phyloP scores from a whole-genome alignment of 2,797 vertebrate genomes.

The Sebastes matsubarae region DNA sequence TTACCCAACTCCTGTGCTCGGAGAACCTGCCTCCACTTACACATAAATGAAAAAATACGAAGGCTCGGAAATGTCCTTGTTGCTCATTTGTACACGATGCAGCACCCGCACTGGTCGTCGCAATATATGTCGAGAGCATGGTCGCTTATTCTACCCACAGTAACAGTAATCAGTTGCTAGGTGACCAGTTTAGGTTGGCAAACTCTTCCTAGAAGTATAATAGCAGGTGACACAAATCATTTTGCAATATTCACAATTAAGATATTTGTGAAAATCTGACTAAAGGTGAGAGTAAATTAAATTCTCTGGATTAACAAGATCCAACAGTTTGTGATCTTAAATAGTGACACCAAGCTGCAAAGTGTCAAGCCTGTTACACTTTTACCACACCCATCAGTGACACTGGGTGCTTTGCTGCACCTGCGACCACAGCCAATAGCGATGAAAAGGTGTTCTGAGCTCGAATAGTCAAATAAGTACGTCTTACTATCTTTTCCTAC shows the following conservation, averaged over 20 bases:
- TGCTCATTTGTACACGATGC: not conserved
- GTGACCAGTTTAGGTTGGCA: not conserved
- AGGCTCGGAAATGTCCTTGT: not conserved
- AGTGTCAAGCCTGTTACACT: no score
- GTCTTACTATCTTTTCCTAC: no score
- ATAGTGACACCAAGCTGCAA: no score
- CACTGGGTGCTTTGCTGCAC: not conserved
- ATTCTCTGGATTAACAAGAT: not conserved
- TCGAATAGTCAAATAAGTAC: not conserved
- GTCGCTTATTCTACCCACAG: not conserved
- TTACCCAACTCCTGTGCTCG: not conserved
- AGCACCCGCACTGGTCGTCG: not conserved
- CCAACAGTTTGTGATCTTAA: not conserved
- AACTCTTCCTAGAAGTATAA: not conserved
- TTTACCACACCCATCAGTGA: no score
- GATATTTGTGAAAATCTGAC: not conserved
- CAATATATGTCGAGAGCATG: not conserved
- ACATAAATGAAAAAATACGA: not conserved
- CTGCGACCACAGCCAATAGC: not conserved
- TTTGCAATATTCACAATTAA: not conserved
- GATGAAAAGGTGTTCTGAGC: no score
- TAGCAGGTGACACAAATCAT: not conserved
- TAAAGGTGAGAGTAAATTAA: not conserved
- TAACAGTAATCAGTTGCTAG: not conserved
- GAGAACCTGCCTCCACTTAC: not conserved